Evolutionary conservation across 2,113 vertebrate species (phyloP).

Genomic region (Hemichromis elongatus): DNA sequence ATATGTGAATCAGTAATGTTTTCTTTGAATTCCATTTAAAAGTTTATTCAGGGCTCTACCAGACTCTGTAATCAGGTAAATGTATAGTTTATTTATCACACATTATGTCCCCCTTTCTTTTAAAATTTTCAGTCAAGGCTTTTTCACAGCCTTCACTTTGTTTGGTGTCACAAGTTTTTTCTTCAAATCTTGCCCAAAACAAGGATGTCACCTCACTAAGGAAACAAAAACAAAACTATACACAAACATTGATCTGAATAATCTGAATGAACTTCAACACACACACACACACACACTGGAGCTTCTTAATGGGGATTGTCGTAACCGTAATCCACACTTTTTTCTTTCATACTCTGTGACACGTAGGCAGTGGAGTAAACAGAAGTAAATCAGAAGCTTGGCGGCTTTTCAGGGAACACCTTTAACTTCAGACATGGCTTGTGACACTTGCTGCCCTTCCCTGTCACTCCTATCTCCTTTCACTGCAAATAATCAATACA

Average conservation of each 20-base stretch:
- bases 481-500: background rate
- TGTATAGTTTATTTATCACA: background rate
- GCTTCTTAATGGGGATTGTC: conserved; percentile 27
- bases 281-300: background rate
- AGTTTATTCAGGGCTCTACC: conserved; percentile 25
- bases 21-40: conserved; percentile 39
- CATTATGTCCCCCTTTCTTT: background rate
- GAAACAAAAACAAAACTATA: background rate
- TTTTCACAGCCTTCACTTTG: background rate
- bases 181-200: background rate
- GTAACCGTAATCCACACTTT: conserved; percentile 40
- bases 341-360: conserved; percentile 31
- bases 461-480: background rate
- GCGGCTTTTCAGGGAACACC: background rate
- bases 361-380: conserved; percentile 7
- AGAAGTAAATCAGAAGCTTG: conserved; percentile 29
- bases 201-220: background rate
- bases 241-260: background rate
- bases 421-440: background rate
- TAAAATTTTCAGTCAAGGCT: background rate
- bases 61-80: conserved; percentile 19
- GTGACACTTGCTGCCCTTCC: background rate
- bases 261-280: background rate
- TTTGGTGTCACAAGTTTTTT: background rate
- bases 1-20: background rate